Evolutionary conservation across 1,140 invertebrate genomes (phyloP).

Genomic region (Drosophila baimaii): DNA sequence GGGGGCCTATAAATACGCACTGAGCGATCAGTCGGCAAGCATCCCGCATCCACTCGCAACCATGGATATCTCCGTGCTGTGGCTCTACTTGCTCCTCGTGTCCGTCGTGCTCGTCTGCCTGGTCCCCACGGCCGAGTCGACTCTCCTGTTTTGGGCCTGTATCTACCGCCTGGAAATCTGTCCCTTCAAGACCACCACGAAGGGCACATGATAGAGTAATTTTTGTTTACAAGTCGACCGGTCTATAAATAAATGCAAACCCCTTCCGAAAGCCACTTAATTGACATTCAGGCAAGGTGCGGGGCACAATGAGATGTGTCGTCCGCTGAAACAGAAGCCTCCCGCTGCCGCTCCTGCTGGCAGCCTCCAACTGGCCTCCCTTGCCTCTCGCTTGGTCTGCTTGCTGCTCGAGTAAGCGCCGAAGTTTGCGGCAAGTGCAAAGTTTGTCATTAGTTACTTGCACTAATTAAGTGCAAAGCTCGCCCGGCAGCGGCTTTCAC

Average conservation of each 20-base stretch:
- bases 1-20: constrained; percentile 17
- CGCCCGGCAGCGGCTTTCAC: constrained; percentile 9
- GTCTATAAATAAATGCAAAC: constrained; percentile 38
- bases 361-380: not conserved
- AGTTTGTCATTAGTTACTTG: constrained; percentile 62
- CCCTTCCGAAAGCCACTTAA: constrained; percentile 14
- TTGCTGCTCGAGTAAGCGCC: constrained; percentile 23
- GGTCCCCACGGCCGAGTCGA: constrained; percentile 52
- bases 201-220: not conserved
- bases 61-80: constrained; percentile 44
- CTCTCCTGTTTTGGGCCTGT: constrained; percentile 60
- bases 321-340: constrained; percentile 1
- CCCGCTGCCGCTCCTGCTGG: not conserved
- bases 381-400: constrained; percentile 18
- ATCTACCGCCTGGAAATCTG: constrained; percentile 56
- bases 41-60: not conserved
- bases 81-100: constrained; percentile 41
- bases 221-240: constrained; percentile 1
- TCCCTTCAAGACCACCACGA: constrained; percentile 58
- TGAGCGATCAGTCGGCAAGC: not conserved
- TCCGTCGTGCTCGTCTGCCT: constrained; percentile 45
- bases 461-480: constrained; percentile 59
- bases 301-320: constrained; percentile 27
- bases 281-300: constrained; percentile 28
- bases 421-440: constrained; percentile 34